Conservation (phyloP, 2,888 invertebrate species). For the Nephrocerus scutellatus region DNA sequence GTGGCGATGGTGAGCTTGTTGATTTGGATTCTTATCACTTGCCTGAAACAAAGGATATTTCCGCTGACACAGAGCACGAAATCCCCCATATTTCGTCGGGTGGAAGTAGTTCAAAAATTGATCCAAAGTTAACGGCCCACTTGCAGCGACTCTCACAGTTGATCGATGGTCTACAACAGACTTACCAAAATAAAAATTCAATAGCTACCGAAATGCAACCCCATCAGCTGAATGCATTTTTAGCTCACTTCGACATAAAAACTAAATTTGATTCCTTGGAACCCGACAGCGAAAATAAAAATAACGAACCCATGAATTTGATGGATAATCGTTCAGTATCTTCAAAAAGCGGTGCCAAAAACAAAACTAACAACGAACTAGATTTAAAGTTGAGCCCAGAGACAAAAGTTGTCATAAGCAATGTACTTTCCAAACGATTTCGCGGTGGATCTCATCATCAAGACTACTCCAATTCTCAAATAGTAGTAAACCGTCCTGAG, state of each 20-base stretch:
- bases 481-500: conserved; percentile 46
- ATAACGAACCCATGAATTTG: too few species aligned
- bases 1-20: conserved; percentile 40
- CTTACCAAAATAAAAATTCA: conserved; percentile 34
- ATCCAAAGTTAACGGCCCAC: conserved; percentile 41
- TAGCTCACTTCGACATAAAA: conserved; percentile 45
- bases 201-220: conserved; percentile 37
- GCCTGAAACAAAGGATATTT: conserved; percentile 29
- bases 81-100: conserved; percentile 3
- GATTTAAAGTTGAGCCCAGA: conserved; percentile 32
- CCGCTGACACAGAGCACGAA: neutral
- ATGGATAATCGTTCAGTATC: conserved; percentile 18
- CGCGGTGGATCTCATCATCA: conserved; percentile 16
- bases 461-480: conserved; percentile 44
- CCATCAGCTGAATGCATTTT: conserved; percentile 45
- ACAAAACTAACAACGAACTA: conserved; percentile 21
- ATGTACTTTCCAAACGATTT: conserved; percentile 27
- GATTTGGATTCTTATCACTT: conserved; percentile 29
- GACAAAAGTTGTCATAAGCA: conserved; percentile 37
- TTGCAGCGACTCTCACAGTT: conserved; percentile 44
- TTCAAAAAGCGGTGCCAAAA: conserved; percentile 5
- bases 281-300: conserved; percentile 20
- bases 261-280: conserved; percentile 36
- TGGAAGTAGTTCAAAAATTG: conserved; percentile 28
- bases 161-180: conserved; percentile 42